Percentiles rank a stretch among this genome's conserved stretches.
Evolutionary conservation across 1,140 invertebrate genomes (phyloP).

Genomic region (Zaprionus camerounensis): DNA sequence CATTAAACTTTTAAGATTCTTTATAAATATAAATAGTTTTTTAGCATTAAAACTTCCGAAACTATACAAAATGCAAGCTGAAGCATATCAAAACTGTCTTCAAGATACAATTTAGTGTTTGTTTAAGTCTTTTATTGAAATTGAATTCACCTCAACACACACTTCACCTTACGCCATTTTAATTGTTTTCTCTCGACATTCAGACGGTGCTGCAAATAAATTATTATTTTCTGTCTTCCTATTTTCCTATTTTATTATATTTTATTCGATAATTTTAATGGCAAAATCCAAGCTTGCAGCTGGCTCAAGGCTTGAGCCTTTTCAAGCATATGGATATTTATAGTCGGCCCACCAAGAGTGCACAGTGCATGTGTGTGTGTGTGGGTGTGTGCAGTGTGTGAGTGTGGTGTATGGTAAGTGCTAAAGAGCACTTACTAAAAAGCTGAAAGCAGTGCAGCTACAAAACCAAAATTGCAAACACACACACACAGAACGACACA

Average conservation of each 20-base stretch:
- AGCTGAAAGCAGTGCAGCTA: slow-evolving; percentile 48
- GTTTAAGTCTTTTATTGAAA: not conserved
- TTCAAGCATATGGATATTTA: slow-evolving; percentile 17
- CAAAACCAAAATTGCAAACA: slow-evolving; percentile 32
- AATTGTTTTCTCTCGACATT: not conserved
- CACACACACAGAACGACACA: not conserved
- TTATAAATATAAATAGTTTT: too few species aligned
- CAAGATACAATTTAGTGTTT: not conserved
- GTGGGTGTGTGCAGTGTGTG: not conserved
- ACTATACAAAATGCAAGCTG: too few species aligned
- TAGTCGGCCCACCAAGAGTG: not conserved
- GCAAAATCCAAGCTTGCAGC: slow-evolving; percentile 19
- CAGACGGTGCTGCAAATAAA: not conserved
- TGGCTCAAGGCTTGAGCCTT: slow-evolving; percentile 15
- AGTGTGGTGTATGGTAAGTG: slow-evolving; percentile 38
- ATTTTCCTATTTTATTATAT: slow-evolving; percentile 19
- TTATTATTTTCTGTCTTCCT: not conserved
- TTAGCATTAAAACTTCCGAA: too few species aligned
- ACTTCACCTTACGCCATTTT: not conserved
- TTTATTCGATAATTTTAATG: slow-evolving; percentile 26
- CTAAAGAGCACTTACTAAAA: slow-evolving; percentile 53
- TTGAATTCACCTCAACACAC: not conserved
- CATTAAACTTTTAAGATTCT: too few species aligned
- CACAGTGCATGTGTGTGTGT: not conserved
- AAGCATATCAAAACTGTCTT: too few species aligned